phyloP scores from a whole-genome alignment of 1,140 invertebrate genomes.

The Zaprionus inermis region DNA sequence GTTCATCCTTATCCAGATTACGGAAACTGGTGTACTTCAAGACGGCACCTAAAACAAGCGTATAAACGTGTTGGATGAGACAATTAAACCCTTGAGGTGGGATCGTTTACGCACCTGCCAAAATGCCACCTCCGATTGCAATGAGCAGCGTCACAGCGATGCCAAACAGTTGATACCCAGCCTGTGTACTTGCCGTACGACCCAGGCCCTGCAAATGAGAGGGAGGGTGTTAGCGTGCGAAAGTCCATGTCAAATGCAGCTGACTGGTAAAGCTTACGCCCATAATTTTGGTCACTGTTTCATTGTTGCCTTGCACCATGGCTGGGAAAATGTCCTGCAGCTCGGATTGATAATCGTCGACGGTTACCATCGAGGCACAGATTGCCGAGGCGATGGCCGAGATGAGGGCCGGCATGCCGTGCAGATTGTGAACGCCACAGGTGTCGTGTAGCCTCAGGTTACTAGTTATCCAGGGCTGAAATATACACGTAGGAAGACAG shows the following conservation, averaged over 20 bases:
- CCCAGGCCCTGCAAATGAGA: constrained; percentile 84
- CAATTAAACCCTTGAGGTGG: neutral
- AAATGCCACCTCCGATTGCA: constrained; percentile 89
- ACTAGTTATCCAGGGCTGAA: constrained; percentile 89
- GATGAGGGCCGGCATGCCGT: constrained; percentile 96
- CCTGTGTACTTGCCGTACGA: constrained; percentile 89
- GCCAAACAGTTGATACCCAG: constrained; percentile 91
- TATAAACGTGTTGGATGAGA: neutral
- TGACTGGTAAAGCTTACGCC: constrained; percentile 64
- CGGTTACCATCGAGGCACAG: constrained; percentile 89
- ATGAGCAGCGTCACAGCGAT: constrained; percentile 89
- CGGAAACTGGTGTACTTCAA: constrained; percentile 84
- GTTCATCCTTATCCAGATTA: constrained; percentile 85
- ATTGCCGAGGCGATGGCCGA: constrained; percentile 92
- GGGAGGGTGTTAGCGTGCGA: constrained; percentile 13
- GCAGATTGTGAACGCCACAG: constrained; percentile 97
- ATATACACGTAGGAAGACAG: constrained; percentile 34
- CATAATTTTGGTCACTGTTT: constrained; percentile 69
- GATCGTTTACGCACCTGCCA: constrained; percentile 88
- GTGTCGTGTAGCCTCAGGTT: constrained; percentile 93
- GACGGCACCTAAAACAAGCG: constrained; percentile 83
- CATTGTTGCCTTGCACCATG: constrained; percentile 78
- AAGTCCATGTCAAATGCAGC: neutral
- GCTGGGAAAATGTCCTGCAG: constrained; percentile 87
- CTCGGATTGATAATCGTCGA: constrained; percentile 85